Evolutionary conservation across 2,797 vertebrate species (phyloP).

Genomic region (Parotocinclus haroldoi): DNA sequence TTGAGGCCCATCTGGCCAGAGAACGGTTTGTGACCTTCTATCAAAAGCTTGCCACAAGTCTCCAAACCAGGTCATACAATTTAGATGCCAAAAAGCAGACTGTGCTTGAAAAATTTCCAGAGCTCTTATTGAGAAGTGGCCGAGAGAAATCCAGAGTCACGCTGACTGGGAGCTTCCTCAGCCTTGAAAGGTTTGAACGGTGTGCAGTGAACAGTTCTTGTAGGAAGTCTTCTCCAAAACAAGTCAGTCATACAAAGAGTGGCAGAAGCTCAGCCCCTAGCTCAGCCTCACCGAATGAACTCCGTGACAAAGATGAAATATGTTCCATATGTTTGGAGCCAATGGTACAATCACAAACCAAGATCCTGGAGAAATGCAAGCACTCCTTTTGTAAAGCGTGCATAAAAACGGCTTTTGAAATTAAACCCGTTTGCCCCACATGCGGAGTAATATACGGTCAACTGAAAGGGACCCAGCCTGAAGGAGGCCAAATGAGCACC

Average conservation of each 20-base stretch:
- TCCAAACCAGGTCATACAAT: conserved; percentile 40
- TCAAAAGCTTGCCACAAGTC: conserved; percentile 63
- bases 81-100: neutral
- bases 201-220: conserved; percentile 23
- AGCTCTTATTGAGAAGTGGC: conserved; percentile 41
- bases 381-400: conserved; percentile 70
- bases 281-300: neutral
- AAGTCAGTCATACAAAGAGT: neutral
- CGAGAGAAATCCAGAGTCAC: neutral
- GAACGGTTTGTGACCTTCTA: conserved; percentile 67
- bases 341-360: conserved; percentile 41
- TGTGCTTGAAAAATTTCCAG: conserved; percentile 49
- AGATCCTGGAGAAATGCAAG: conserved; percentile 60
- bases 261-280: neutral
- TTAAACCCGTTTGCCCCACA: conserved; percentile 69
- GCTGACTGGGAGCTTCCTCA: conserved; percentile 55
- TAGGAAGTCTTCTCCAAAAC: conserved; percentile 3
- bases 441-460: conserved; percentile 66
- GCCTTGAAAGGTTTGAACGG: conserved; percentile 48
- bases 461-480: conserved; percentile 67
- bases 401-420: conserved; percentile 59
- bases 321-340: conserved; percentile 73
- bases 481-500: conserved; percentile 56
- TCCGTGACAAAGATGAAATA: conserved; percentile 40
- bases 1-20: conserved; percentile 39